These are phyloP conservation scores for Egretta garzetta DNA, from an alignment of 2,113 vertebrate species.

Conservation along the genomic window DNA sequence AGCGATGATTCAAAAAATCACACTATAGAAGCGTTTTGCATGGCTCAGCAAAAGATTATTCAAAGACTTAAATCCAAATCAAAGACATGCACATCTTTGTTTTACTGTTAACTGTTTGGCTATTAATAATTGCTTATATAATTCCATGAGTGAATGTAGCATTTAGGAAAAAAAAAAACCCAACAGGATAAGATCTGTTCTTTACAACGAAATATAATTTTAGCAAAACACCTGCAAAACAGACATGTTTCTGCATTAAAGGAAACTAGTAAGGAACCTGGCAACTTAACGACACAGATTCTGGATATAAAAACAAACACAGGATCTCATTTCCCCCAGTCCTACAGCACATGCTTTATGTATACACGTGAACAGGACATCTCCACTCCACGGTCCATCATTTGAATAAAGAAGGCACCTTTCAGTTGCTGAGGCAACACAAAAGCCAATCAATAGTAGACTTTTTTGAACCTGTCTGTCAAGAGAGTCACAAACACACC, in stretches of 20 bases:
- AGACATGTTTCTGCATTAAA: not conserved
- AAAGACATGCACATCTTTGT: not conserved
- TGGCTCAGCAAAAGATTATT: slow-evolving; percentile 31
- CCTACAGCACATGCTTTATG: not conserved
- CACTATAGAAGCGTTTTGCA: not conserved
- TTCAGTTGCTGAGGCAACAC: not conserved
- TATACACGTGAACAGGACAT: not conserved
- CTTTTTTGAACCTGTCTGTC: not conserved
- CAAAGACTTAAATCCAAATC: not conserved
- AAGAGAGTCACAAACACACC: not conserved
- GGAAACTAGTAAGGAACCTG: not conserved
- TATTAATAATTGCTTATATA: not conserved
- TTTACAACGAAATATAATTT: not conserved
- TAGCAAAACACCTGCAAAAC: slow-evolving; percentile 25
- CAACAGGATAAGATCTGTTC: not conserved
- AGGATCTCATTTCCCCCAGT: not conserved
- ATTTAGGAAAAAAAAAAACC: not conserved
- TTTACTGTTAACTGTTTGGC: not conserved
- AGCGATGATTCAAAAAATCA: slow-evolving; percentile 2
- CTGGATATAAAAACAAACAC: not conserved
- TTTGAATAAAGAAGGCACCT: not conserved
- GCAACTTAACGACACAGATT: not conserved
- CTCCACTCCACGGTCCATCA: not conserved
- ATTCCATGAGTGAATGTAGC: not conserved
- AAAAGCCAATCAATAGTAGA: not conserved